phyloP scores from a whole-genome alignment of 2,797 vertebrate species.

The Petrocephalus schoutedeni region DNA sequence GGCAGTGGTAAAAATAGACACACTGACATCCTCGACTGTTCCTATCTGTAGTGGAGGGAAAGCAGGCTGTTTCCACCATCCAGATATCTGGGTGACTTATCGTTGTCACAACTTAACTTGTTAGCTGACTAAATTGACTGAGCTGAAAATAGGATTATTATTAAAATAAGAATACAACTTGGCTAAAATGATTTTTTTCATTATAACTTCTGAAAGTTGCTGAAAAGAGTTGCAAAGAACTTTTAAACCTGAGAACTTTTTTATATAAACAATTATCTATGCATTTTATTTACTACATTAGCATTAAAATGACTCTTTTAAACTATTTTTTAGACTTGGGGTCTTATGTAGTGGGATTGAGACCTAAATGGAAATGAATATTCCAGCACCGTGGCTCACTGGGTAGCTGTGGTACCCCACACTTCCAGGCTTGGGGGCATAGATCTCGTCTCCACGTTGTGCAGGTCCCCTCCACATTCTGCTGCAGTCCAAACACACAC shows the following conservation, averaged over 20 bases:
- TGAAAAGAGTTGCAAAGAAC: background rate
- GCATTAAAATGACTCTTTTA: background rate
- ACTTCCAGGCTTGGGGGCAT: background rate
- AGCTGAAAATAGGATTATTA: background rate
- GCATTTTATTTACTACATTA: background rate
- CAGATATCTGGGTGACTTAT: background rate
- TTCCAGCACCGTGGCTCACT: background rate
- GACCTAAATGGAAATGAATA: background rate
- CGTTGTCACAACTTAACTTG: background rate
- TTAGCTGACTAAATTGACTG: background rate
- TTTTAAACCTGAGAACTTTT: background rate
- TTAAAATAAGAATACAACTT: background rate
- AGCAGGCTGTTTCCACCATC: background rate
- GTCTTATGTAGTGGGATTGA: background rate
- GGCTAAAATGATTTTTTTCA: background rate
- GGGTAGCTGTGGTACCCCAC: background rate
- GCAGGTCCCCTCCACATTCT: background rate
- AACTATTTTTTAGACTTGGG: background rate
- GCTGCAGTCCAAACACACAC: too few species aligned
- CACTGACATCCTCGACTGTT: slow-evolving; percentile 19
- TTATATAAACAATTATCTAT: background rate
- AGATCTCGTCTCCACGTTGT: background rate
- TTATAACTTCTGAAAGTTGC: background rate
- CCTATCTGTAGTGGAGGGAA: background rate
- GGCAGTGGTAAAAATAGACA: slow-evolving; percentile 39